phyloP scores from a whole-genome alignment of 2,113 vertebrate genomes.

The Hymenochirus boettgeri region DNA sequence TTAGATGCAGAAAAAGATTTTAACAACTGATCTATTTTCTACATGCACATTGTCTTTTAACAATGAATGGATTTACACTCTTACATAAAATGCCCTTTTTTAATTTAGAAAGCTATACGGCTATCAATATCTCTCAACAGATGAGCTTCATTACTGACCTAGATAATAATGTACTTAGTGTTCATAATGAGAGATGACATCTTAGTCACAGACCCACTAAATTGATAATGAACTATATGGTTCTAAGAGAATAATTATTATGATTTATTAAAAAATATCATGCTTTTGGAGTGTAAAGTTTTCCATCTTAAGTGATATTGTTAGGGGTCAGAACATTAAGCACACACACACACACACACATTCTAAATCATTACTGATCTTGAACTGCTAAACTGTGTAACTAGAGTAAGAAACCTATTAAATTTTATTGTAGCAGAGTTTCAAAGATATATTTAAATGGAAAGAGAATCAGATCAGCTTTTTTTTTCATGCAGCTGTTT shows the following conservation, averaged over 20 bases:
- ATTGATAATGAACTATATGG: conserved; percentile 27
- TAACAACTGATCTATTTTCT: too few relatives aligned
- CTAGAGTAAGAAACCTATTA: too few relatives aligned
- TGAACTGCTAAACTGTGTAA: too few relatives aligned
- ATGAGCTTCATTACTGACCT: conserved; percentile 23
- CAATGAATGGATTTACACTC: too few relatives aligned
- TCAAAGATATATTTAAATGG: too few relatives aligned
- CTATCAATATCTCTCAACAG: conserved; percentile 27
- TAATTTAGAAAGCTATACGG: conserved; percentile 13
- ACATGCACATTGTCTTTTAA: too few relatives aligned
- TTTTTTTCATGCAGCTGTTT: too few relatives aligned
- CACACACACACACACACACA: not conserved
- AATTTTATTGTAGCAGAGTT: too few relatives aligned
- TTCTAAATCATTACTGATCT: not conserved
- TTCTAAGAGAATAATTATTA: conserved; percentile 34
- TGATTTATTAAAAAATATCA: conserved; percentile 35
- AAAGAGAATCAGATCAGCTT: too few relatives aligned
- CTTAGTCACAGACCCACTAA: conserved; percentile 17
- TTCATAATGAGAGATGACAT: conserved; percentile 30
- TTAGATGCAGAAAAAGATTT: too few relatives aligned
- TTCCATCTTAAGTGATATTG: conserved; percentile 9
- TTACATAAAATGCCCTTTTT: too few relatives aligned
- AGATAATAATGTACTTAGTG: conserved; percentile 28
- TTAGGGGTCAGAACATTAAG: not conserved
- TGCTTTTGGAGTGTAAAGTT: conserved; percentile 8